phyloP scores from a whole-genome alignment of 2,113 vertebrate genomes.

The Forbesichthys papilliferus region DNA sequence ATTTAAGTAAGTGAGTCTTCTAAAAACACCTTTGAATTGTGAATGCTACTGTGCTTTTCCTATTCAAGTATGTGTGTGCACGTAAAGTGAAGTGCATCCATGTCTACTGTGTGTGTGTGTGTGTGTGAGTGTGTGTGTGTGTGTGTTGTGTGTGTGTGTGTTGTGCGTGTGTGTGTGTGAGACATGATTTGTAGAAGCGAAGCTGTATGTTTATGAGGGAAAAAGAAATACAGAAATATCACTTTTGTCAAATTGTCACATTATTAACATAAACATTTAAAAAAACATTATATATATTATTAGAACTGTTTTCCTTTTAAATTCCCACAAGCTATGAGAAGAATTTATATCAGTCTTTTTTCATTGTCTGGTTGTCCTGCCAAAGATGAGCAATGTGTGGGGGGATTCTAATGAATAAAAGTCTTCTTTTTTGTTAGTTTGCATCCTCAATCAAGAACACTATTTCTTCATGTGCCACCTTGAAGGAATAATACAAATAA shows the following conservation, averaged over 20 bases:
- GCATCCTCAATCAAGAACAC: conserved; percentile 8
- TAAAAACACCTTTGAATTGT: conserved; percentile 50
- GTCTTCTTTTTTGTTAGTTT: conserved; percentile 20
- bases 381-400: conserved; percentile 16
- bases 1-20: conserved; percentile 41
- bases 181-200: conserved; percentile 42
- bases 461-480: conserved; percentile 28
- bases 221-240: conserved; percentile 64
- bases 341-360: conserved; percentile 16
- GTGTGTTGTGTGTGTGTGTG: neutral
- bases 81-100: neutral
- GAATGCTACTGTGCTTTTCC: conserved; percentile 61
- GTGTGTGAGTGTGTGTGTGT: neutral
- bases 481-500: neutral
- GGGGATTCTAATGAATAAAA: conserved; percentile 40
- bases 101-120: neutral
- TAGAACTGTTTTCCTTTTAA: conserved; percentile 46
- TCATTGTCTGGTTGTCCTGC: conserved; percentile 14
- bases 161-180: neutral
- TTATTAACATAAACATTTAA: conserved; percentile 71
- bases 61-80: conserved; percentile 26
- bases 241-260: conserved; percentile 59
- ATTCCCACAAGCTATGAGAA: conserved; percentile 5
- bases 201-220: conserved; percentile 57
- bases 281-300: conserved; percentile 64